Percentiles rank a stretch among this genome's conserved stretches.
These are phyloP conservation scores for Holcopasites calliopsidis DNA, from an alignment of 1,140 invertebrate species.

Conservation along the genomic window DNA sequence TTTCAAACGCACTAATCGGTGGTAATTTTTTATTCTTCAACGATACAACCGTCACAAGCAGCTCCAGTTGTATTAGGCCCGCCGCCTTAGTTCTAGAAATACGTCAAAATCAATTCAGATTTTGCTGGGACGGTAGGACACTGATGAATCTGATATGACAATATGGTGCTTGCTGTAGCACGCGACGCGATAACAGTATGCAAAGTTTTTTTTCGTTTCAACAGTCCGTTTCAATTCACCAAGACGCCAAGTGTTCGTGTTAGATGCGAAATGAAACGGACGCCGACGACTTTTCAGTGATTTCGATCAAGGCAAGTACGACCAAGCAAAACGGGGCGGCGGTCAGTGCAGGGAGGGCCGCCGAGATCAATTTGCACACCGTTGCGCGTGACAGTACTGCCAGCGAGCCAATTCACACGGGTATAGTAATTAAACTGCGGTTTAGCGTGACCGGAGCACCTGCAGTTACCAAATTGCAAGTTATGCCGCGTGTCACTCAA, in stretches of 20 bases:
- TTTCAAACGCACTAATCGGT: no score
- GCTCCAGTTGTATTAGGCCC: no score
- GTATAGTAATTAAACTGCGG: constrained; percentile 78
- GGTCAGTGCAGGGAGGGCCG: constrained; percentile 55
- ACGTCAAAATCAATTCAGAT: no score
- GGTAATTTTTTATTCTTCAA: no score
- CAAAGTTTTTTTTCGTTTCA: no score
- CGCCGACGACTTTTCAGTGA: constrained; percentile 27
- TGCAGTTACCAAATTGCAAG: constrained; percentile 75
- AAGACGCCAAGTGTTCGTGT: no score
- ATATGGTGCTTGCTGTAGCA: no score
- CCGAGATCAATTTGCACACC: constrained; percentile 74
- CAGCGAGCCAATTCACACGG: constrained; percentile 73
- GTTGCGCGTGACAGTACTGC: constrained; percentile 74
- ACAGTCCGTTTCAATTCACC: no score
- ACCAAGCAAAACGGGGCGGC: constrained; percentile 26
- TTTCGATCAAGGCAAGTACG: constrained; percentile 41
- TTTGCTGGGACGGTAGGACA: no score
- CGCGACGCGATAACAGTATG: not conserved
- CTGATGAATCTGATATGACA: no score
- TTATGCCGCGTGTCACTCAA: constrained; percentile 74
- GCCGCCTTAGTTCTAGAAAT: no score
- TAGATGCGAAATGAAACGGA: constrained; percentile 23
- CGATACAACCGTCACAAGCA: no score
- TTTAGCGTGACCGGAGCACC: constrained; percentile 75